These are phyloP conservation scores for Hemibagrus guttatus DNA, from an alignment of 2,797 vertebrate species.

Conservation along the genomic window DNA sequence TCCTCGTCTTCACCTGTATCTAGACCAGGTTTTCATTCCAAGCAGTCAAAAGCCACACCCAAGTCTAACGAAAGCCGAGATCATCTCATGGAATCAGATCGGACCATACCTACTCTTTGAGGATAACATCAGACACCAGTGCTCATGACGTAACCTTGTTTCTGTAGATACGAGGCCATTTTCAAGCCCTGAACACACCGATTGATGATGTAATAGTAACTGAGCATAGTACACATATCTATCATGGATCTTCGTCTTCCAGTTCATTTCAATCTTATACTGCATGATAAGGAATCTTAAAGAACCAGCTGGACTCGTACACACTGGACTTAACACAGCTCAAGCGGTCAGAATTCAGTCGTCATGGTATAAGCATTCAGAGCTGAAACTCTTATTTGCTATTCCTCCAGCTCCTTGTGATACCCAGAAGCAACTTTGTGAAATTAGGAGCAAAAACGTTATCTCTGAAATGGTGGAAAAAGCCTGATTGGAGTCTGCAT, in stretches of 20 bases:
- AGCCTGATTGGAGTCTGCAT: constrained; percentile 72
- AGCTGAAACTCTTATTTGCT: constrained; percentile 65
- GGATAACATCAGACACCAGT: too few species aligned
- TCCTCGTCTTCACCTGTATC: background rate
- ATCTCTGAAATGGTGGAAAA: constrained; percentile 67
- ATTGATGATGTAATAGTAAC: background rate
- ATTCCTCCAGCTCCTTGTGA: constrained; percentile 59
- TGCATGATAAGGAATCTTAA: background rate
- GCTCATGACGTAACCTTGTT: background rate
- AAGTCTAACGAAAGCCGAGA: too few species aligned
- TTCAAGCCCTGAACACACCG: background rate
- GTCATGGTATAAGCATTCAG: constrained; percentile 55
- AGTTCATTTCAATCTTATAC: background rate
- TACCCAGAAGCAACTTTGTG: constrained; percentile 67
- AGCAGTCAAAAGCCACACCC: too few species aligned
- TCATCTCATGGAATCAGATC: background rate
- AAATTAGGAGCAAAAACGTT: constrained; percentile 74
- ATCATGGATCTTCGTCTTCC: background rate
- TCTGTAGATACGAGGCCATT: too few species aligned
- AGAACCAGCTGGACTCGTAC: too few species aligned
- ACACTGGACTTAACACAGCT: background rate
- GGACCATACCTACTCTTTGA: too few species aligned
- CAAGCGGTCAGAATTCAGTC: background rate
- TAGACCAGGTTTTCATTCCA: too few species aligned
- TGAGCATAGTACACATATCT: too few species aligned